phyloP scores from a whole-genome alignment of 1,140 invertebrate species.

The Drosophila willistoni region DNA sequence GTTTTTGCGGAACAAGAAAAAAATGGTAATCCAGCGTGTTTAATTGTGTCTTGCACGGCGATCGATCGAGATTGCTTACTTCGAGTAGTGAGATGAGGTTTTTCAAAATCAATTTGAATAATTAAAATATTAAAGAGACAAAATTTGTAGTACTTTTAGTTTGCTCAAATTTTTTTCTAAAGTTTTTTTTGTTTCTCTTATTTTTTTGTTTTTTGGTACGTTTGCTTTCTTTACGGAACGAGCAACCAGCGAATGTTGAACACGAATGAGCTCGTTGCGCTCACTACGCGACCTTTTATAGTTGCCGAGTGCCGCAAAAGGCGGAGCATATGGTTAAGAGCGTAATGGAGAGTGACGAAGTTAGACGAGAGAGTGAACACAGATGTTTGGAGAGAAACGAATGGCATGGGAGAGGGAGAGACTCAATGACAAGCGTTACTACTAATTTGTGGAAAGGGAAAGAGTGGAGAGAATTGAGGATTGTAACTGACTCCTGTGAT shows the following conservation, averaged over 20 bases:
- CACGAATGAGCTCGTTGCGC: constrained; percentile 48
- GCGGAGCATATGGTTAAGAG: constrained; percentile 27
- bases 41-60: constrained; percentile 39
- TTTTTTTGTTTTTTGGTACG: constrained; percentile 7
- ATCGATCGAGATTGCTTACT: constrained; percentile 28
- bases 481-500: constrained; percentile 1
- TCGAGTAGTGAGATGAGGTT: constrained; percentile 13
- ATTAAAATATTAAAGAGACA: constrained; percentile 21
- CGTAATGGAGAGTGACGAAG: constrained; percentile 12
- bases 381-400: constrained; percentile 19
- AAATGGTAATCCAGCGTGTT: constrained; percentile 78
- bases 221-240: constrained; percentile 6
- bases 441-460: neutral
- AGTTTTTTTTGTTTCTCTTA: too few relatives aligned
- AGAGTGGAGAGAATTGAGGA: constrained; percentile 2
- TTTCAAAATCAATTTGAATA: constrained; percentile 54
- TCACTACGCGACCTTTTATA: constrained; percentile 46
- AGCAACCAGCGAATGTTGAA: constrained; percentile 51
- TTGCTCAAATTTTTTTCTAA: constrained; percentile 7
- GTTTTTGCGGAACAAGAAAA: constrained; percentile 51
- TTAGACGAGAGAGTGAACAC: constrained; percentile 6
- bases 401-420: neutral
- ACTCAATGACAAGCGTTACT: neutral
- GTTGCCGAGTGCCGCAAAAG: constrained; percentile 6
- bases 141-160: constrained; percentile 24